Base-by-base conservation (phyloP, 2,888 invertebrate species). In the Calliopum simillimum region DNA sequence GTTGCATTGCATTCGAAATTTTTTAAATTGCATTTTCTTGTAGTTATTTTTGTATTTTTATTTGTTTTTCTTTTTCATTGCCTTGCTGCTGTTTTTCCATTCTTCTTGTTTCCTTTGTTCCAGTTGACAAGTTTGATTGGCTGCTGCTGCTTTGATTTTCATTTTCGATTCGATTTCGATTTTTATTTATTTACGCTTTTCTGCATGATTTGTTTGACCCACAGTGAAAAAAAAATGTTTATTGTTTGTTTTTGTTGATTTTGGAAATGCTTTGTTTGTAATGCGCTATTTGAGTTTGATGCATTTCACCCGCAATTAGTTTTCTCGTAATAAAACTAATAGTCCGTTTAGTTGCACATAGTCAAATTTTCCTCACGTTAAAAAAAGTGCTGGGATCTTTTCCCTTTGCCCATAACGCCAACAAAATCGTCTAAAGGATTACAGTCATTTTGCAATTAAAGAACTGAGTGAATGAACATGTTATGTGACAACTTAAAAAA, bases 1-100 rank as follows among this genome's bases (percentile, higher is more conserved):
- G 43, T 74, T 72, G 47, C 16, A 69, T 72, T 69, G 71, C 71
- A 44, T 56, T 71, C 51, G 33, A 43, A 13, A 43, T 66, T 65
- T 69, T 33, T n/a, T n/a, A 62, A 14, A 8, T 62, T 14, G 21
- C 33, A 21, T 12, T n/a, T 46, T 23, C 47, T 16, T 23, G 16
- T 41, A 16, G 73, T 55, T 23, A 21, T 67, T 64, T 43, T 25
- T 65, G 43, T 65, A 16, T 43, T 33, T 19, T 53, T 64, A 47
- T 68, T 44, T 68, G 68, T 56, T 43, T 73, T 25, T 58, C 63
- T 47, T 69, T 44, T 12, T 53, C n/a, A 6, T 55, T 55, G 46
- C 44, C 44, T 66, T 12, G 33, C n/a, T n/a, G 12, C 11, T 12
- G 2, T 63, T 46, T 46, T 41, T 14, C 5, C 23, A 21, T 5